Conservation (phyloP, 92 coral and sea anemone genomes). For the Porites lobata region DNA sequence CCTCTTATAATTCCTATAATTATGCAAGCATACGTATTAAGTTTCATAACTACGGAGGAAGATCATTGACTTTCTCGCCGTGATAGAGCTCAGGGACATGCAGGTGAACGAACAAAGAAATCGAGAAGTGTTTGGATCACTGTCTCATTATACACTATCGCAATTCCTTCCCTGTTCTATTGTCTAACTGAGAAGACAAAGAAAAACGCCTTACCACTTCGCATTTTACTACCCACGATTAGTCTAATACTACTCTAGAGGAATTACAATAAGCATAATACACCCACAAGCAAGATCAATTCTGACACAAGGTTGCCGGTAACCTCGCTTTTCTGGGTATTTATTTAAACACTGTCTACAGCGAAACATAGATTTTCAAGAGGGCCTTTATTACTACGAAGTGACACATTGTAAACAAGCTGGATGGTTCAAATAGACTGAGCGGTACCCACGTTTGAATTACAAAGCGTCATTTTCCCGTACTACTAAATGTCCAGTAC, state of each 20-base stretch:
- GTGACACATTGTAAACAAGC: neutral
- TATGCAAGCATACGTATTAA: neutral
- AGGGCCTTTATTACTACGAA: slow-evolving; percentile 11
- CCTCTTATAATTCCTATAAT: no score
- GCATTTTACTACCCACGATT: neutral
- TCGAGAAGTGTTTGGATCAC: neutral
- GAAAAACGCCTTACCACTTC: neutral
- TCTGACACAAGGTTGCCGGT: neutral
- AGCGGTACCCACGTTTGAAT: slow-evolving; percentile 1
- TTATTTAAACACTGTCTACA: neutral
- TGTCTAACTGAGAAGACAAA: slow-evolving; percentile 3
- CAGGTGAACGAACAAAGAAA: neutral
- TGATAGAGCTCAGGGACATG: neutral
- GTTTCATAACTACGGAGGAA: neutral
- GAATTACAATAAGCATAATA: neutral
- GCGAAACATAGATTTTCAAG: no score
- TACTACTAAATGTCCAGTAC: neutral
- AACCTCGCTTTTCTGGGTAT: neutral
- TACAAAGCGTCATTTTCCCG: no score
- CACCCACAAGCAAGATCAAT: slow-evolving; percentile 28
- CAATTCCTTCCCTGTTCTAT: slow-evolving; percentile 12
- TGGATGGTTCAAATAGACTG: neutral
- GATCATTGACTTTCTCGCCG: neutral
- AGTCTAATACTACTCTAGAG: neutral
- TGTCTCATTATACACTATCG: slow-evolving; percentile 4